Evolutionary conservation across 1,140 invertebrate genomes (phyloP).

Genomic region (Caerostris extrusa): DNA sequence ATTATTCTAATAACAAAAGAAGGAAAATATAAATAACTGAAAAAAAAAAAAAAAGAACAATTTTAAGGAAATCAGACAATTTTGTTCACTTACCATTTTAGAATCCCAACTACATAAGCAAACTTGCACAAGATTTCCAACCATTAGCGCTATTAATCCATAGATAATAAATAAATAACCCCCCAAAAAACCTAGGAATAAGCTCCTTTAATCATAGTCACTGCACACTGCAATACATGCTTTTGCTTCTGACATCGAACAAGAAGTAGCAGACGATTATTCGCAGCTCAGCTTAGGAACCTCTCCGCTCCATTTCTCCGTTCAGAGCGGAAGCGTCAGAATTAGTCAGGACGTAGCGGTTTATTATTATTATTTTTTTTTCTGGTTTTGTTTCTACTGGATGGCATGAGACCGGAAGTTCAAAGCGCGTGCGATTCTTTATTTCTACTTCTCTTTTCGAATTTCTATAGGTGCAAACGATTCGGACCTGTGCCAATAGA

Average conservation of each 20-base stretch:
- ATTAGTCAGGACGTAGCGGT: conserved; percentile 66
- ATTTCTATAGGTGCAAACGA: conserved; percentile 11
- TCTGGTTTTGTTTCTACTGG: conserved; percentile 22
- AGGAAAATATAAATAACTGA: neutral
- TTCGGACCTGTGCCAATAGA: conserved; percentile 28
- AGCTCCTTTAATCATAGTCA: neutral
- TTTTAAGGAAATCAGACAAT: neutral
- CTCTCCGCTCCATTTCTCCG: conserved; percentile 63
- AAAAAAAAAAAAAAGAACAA: neutral
- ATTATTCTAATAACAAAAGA: too few species aligned
- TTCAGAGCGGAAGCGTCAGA: conserved; percentile 61
- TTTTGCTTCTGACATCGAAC: neutral
- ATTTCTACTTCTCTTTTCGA: conserved; percentile 13
- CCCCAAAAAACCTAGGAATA: neutral
- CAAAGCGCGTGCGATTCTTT: conserved; percentile 45
- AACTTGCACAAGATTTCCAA: conserved; percentile 34
- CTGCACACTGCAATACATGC: neutral
- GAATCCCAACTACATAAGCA: conserved; percentile 41
- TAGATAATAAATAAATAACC: neutral
- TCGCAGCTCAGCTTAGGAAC: conserved; percentile 39
- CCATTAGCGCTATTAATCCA: conserved; percentile 24
- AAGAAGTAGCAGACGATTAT: conserved; percentile 50
- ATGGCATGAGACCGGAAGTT: conserved; percentile 64
- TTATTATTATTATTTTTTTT: conserved; percentile 22
- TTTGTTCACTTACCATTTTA: conserved; percentile 1